Base-by-base conservation (phyloP, 1,140 invertebrate genomes). In the Drosophila saltans region DNA sequence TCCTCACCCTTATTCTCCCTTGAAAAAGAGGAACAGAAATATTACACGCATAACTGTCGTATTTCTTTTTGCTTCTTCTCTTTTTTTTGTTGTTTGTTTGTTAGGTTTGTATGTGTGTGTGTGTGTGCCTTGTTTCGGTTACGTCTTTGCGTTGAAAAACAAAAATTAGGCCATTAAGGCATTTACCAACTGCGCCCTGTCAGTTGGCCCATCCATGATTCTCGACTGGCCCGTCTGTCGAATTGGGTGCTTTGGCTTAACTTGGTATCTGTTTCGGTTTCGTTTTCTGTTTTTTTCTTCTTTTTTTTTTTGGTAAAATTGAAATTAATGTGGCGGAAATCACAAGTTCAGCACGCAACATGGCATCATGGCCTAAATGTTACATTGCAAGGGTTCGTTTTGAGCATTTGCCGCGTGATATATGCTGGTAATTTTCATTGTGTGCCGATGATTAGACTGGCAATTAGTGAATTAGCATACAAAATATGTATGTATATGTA, bases 111-210 rank as follows among this genome's bases (percentile, higher is more conserved):
- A 2, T 8, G n/a, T 16, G 36, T n/a, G 24, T 7, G 9, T 24
- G 40, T 26, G 26, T 40, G 45, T 16, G n/a, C 10, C n/a, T 55
- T 41, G n/a, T 56, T 60, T 58, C 39, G 33, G 36, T 43, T 16
- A 24, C 39, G 60, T 26, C 68, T 56, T 62, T 30, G 30, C 66
- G 62, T 45, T 69, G 72, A 57, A 80, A 89, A 89, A 88, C 84
- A 88, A 89, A 88, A 88, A 88, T 88, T 89, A 88, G 83, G 84
- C 83, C 83, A 89, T 88, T 88, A 89, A 88, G 83, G 83, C 83
- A 88, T 88, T 88, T 88, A 88, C 84, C 83, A 88, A 88, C 89
- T 88, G 84, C 80, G 71, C 73, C 83, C 84, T 86, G 83, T 2
- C 45, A 52, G 33, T 36, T 52, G 24, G 45, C 45, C 45, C 45